A percentile compares a stretch with the other conserved stretches of the same genome.
Conservation (phyloP, 2,888 invertebrate species). For the Gerris lacustris region DNA sequence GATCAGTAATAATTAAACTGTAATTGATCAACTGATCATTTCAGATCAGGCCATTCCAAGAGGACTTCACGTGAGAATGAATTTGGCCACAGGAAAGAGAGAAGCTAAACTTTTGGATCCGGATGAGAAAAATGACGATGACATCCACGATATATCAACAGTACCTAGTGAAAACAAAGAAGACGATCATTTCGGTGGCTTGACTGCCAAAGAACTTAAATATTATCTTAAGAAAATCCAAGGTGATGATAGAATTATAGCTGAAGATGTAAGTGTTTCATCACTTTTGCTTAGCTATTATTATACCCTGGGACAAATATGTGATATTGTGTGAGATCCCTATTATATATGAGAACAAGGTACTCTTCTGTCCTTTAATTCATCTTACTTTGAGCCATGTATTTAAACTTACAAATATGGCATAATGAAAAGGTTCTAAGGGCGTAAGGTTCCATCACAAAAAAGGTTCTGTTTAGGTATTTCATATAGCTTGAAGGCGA, state of each 20-base stretch:
- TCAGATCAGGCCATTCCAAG: slow-evolving; percentile 57
- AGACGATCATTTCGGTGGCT: slow-evolving; percentile 29
- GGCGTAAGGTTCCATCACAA: no score
- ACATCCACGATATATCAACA: slow-evolving; percentile 31
- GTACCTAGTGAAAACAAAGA: slow-evolving; percentile 27
- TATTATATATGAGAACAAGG: no score
- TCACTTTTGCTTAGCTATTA: no score
- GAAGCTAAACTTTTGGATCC: slow-evolving; percentile 59
- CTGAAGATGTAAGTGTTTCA: slow-evolving; percentile 25
- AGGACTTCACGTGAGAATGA: slow-evolving; percentile 61
- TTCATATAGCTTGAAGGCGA: no score
- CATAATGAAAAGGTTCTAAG: no score
- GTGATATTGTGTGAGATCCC: no score
- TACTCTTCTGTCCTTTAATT: no score
- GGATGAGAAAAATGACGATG: slow-evolving; percentile 32
- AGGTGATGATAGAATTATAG: slow-evolving; percentile 29
- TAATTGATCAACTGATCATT: slow-evolving; percentile 23
- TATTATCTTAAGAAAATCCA: slow-evolving; percentile 35
- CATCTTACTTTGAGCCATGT: no score
- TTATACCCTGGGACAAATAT: no score
- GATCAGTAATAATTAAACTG: not conserved
- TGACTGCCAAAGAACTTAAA: slow-evolving; percentile 34
- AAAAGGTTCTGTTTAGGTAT: no score
- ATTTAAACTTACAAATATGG: no score
- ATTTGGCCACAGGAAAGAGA: slow-evolving; percentile 58